Evolutionary conservation across 2,797 vertebrate species (phyloP).

Genomic region (Peromyscus nudipes): DNA sequence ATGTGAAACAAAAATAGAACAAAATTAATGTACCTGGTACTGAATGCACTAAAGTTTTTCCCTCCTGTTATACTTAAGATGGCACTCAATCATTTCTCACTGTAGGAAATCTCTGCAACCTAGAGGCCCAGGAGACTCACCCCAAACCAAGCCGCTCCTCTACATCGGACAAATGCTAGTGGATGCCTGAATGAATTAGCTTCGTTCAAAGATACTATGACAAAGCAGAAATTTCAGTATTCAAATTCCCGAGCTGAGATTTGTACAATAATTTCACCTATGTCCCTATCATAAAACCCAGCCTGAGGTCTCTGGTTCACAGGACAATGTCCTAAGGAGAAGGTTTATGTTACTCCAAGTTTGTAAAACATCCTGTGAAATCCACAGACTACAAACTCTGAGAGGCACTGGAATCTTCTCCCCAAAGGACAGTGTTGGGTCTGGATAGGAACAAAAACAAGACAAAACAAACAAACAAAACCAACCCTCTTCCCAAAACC

Average conservation of each 20-base stretch:
- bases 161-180: not conserved
- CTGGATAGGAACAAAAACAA: not conserved
- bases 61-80: conserved; percentile 11
- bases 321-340: not conserved
- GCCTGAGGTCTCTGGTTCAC: not conserved
- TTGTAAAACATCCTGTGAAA: not conserved
- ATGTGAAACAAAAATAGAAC: not conserved
- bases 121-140: not conserved
- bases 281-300: not conserved
- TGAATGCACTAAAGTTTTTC: not conserved
- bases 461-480: not conserved
- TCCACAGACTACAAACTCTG: not conserved
- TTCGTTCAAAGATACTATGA: not conserved
- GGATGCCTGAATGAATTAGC: not conserved
- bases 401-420: not conserved
- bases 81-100: conserved; percentile 9
- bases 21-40: not conserved
- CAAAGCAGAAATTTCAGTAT: not conserved
- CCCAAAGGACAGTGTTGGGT: not conserved
- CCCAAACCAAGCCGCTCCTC: not conserved
- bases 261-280: not conserved
- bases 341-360: not conserved
- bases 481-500: not conserved
- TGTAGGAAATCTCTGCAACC: not conserved
- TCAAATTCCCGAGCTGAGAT: not conserved